Conservation (phyloP, 2,888 invertebrate species). For the Drosophila melanosoma region DNA sequence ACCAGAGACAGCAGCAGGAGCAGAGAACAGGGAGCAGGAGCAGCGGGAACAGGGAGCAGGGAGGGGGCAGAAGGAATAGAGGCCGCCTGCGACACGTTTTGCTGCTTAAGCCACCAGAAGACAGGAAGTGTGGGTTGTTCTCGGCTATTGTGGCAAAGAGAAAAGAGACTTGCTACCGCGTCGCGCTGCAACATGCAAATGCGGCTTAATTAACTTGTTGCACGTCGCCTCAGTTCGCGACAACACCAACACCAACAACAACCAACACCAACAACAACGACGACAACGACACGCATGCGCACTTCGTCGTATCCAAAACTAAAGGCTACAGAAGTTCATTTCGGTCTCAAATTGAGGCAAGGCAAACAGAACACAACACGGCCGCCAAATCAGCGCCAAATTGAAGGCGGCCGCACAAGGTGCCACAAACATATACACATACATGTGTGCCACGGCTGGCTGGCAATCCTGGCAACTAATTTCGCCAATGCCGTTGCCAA, state of each 20-base stretch:
- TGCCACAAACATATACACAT: conserved; percentile 38
- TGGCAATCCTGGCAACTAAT: conserved; percentile 59
- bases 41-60: conserved; percentile 9
- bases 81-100: conserved; percentile 77
- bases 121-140: conserved; percentile 78
- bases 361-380: conserved; percentile 67
- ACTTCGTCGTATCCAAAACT: conserved; percentile 33
- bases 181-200: conserved; percentile 79
- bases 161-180: conserved; percentile 24
- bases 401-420: conserved; percentile 78
- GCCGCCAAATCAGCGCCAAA: conserved; percentile 78
- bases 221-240: conserved; percentile 72
- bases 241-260: conserved; percentile 12
- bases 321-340: conserved; percentile 33
- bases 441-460: neutral
- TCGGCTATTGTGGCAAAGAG: conserved; percentile 37
- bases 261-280: neutral
- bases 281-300: conserved; percentile 74
- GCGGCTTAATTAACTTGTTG: conserved; percentile 84
- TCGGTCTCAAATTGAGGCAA: conserved; percentile 57
- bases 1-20: conserved; percentile 29
- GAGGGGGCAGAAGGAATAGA: conserved; percentile 46
- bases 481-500: conserved; percentile 44
- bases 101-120: conserved; percentile 53
- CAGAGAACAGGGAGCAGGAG: conserved; percentile 2